Evolutionary conservation across 2,113 vertebrate species (phyloP).

Genomic region (Taurulus bubalis): DNA sequence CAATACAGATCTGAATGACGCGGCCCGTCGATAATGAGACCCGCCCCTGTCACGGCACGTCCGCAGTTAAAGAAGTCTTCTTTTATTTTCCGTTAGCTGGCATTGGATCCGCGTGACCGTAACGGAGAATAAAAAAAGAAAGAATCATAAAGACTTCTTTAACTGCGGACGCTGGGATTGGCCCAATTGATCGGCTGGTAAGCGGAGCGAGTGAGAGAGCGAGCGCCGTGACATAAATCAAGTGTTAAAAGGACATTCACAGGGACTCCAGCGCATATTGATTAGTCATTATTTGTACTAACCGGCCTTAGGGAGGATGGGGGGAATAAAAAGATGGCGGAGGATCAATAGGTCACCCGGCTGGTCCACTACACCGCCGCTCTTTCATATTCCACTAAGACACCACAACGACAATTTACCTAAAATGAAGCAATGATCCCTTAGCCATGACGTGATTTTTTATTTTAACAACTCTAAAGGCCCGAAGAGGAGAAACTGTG

Average conservation of each 20-base stretch:
- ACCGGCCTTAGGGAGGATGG: slow-evolving; percentile 53
- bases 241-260: slow-evolving; percentile 73
- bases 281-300: slow-evolving; percentile 79
- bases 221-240: slow-evolving; percentile 69
- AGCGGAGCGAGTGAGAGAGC: slow-evolving; percentile 52
- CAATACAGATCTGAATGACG: slow-evolving; percentile 44
- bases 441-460: no score
- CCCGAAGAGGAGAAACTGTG: not conserved
- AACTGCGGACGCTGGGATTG: slow-evolving; percentile 49
- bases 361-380: slow-evolving; percentile 12
- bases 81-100: no score
- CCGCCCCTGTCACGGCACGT: not conserved
- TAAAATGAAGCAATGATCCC: not conserved
- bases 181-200: slow-evolving; percentile 63
- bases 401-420: no score
- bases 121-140: slow-evolving; percentile 18
- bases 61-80: no score
- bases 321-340: no score
- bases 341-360: slow-evolving; percentile 65
- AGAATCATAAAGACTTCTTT: slow-evolving; percentile 18
- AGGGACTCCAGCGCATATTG: slow-evolving; percentile 70
- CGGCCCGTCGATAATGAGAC: not conserved
- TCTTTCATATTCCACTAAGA: slow-evolving; percentile 31
- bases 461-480: not conserved
- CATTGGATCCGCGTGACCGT: no score